phyloP scores from a whole-genome alignment of 2,888 invertebrate species.

The Muschampia staudingeri region DNA sequence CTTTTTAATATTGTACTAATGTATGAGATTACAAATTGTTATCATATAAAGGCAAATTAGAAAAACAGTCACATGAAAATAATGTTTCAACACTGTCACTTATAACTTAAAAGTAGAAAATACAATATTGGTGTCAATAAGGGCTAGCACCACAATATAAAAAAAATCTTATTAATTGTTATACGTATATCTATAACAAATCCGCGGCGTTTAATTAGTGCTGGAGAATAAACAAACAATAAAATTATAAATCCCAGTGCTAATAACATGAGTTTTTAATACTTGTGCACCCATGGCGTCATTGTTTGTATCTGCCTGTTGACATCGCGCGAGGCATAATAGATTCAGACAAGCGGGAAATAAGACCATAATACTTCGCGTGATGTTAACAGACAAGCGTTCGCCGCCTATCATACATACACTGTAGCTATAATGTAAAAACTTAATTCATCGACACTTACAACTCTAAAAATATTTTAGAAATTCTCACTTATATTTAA shows the following conservation, averaged over 20 bases:
- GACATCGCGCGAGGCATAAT: slow-evolving; percentile 46
- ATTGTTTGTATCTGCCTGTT: slow-evolving; percentile 21
- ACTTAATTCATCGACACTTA: slow-evolving; percentile 90
- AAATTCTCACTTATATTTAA: slow-evolving; percentile 91
- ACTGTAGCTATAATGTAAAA: slow-evolving; percentile 83
- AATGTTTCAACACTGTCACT: slow-evolving; percentile 75
- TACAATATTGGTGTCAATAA: slow-evolving; percentile 84
- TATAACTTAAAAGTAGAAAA: slow-evolving; percentile 83
- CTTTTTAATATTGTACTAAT: slow-evolving; percentile 23
- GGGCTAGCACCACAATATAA: slow-evolving; percentile 84
- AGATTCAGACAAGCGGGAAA: slow-evolving; percentile 32
- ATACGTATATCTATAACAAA: slow-evolving; percentile 77
- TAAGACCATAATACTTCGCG: slow-evolving; percentile 29
- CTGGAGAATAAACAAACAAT: slow-evolving; percentile 68
- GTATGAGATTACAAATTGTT: slow-evolving; percentile 35
- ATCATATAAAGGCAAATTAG: slow-evolving; percentile 33
- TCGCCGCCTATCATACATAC: slow-evolving; percentile 73
- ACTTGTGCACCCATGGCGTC: slow-evolving; percentile 75
- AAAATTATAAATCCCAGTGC: slow-evolving; percentile 72
- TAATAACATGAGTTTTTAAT: slow-evolving; percentile 75
- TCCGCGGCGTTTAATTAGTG: slow-evolving; percentile 76
- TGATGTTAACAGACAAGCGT: slow-evolving; percentile 45
- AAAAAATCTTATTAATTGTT: slow-evolving; percentile 78
- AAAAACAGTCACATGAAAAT: slow-evolving; percentile 40
- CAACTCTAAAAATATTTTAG: slow-evolving; percentile 90